These are phyloP conservation scores for Callaeas wilsoni DNA, from an alignment of 2,113 vertebrate genomes.

Conservation along the genomic window DNA sequence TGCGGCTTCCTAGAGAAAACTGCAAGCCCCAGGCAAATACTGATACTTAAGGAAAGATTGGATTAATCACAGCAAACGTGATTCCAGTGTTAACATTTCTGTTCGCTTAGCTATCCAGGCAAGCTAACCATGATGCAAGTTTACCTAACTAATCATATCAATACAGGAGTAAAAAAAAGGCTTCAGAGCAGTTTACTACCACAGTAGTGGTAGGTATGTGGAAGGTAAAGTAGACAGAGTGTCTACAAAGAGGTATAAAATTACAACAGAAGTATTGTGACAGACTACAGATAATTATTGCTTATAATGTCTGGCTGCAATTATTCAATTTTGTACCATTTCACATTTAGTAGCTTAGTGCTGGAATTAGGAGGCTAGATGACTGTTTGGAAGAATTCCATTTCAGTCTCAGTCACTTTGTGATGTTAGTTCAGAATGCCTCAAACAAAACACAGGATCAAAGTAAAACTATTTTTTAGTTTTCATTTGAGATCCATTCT, in stretches of 20 bases:
- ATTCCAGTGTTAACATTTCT: conserved; percentile 4
- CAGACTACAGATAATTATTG: conserved; percentile 11
- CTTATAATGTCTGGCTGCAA: background rate
- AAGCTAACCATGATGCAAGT: background rate
- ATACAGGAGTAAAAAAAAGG: accelerated
- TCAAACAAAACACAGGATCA: background rate
- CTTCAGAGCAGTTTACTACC: background rate
- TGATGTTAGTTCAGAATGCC: background rate
- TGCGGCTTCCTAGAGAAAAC: conserved; percentile 1
- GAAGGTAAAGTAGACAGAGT: conserved; percentile 4
- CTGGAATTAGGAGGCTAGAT: background rate
- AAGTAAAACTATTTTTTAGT: background rate
- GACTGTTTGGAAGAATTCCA: background rate
- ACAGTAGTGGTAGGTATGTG: background rate
- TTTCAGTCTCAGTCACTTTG: background rate
- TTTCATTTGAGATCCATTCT: background rate
- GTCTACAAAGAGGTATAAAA: background rate
- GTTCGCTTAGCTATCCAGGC: background rate
- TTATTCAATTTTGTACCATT: background rate
- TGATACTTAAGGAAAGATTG: background rate
- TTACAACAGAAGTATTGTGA: conserved; percentile 7
- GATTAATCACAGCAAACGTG: conserved; percentile 39
- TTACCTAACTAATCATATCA: background rate
- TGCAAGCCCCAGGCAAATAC: conserved; percentile 10
- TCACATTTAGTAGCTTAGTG: background rate